Conservation (phyloP, 64 coral and sea anemone genomes). For the Stichodactyla helianthus region DNA sequence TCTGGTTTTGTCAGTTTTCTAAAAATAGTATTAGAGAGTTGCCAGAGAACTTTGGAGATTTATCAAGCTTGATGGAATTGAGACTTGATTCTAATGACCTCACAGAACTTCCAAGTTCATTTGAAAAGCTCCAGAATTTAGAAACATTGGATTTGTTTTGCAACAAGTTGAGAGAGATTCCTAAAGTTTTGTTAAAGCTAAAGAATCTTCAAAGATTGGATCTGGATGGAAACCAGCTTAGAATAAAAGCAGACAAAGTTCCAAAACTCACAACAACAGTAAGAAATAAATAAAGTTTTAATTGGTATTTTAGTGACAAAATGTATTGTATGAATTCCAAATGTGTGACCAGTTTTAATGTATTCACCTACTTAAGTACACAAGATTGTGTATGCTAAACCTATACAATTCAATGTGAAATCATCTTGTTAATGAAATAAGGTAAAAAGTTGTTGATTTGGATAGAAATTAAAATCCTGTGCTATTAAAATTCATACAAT, state of each 20-base stretch:
- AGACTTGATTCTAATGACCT: slow-evolving; percentile 75
- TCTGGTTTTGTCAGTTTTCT: slow-evolving; percentile 94
- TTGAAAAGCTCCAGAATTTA: slow-evolving; percentile 60
- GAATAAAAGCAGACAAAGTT: slow-evolving; percentile 70
- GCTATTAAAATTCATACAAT: too few species aligned
- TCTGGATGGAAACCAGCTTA: slow-evolving; percentile 89
- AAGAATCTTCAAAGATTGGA: slow-evolving; percentile 80
- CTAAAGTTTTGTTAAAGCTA: slow-evolving; percentile 62
- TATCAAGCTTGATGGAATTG: slow-evolving; percentile 62
- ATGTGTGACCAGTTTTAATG: too few species aligned
- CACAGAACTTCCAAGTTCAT: slow-evolving; percentile 59
- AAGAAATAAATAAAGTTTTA: neutral
- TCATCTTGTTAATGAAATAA: too few species aligned
- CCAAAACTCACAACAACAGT: slow-evolving; percentile 74
- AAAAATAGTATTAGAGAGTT: slow-evolving; percentile 67
- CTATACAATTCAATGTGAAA: too few species aligned
- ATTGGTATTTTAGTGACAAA: too few species aligned
- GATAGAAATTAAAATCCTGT: too few species aligned
- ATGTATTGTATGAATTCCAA: too few species aligned
- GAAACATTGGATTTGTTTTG: slow-evolving; percentile 88
- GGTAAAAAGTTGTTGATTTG: too few species aligned
- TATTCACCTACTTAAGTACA: too few species aligned
- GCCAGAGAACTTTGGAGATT: slow-evolving; percentile 87
- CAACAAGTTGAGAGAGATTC: slow-evolving; percentile 69
- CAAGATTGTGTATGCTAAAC: too few species aligned